Base-by-base conservation (phyloP, 2,888 invertebrate species). In the Nymphalis c-album region DNA sequence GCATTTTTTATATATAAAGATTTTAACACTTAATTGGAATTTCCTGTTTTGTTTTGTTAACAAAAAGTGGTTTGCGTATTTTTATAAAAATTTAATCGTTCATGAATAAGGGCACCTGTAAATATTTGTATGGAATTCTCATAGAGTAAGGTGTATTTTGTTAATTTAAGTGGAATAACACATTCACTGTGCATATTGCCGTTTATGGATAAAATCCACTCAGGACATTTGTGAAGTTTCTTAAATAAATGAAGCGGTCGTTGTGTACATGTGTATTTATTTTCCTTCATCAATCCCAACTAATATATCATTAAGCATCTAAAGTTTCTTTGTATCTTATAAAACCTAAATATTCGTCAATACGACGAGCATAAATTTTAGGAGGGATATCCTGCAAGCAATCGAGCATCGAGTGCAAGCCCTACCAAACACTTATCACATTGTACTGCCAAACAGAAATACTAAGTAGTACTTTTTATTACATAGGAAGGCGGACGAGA, bases 121-220 rank as follows among this genome's bases (percentile, higher is more conserved):
- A 85, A 90, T 88, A 89, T 80, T 82, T 85, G 82, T 85, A 85
- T 78, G 80, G 75, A 79, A 80, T 78, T 81, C 77, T 76, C 77
- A 77, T 79, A 77, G 73, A 69, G 53, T 77, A 77, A 75, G 74
- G 31, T 68, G 55, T 72, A 64, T 75, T 82, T 81, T 77, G 81
- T 85, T 83, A 79, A 76, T 74, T 76, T 83, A 82, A 78, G 71
- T 64, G 79, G 78, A 73, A 72, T 78, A 78, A 82, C 75, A 83
- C 75, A 83, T 84, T 90, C 84, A 90, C 91, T 91, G 89, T 90
- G 89, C 86, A 90, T 90, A 90, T 81, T 85, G 88, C 88, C 84
- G 85, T 88, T 88, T 87, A 86, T 88, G 91, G 91, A 91, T 91
- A 90, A 90, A 89, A 91, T 91, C 91, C 91, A 90, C 78, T 87